These are phyloP conservation scores for Lamellibrachia luymesi DNA, from an alignment of 1,140 invertebrate species.

Conservation along the genomic window DNA sequence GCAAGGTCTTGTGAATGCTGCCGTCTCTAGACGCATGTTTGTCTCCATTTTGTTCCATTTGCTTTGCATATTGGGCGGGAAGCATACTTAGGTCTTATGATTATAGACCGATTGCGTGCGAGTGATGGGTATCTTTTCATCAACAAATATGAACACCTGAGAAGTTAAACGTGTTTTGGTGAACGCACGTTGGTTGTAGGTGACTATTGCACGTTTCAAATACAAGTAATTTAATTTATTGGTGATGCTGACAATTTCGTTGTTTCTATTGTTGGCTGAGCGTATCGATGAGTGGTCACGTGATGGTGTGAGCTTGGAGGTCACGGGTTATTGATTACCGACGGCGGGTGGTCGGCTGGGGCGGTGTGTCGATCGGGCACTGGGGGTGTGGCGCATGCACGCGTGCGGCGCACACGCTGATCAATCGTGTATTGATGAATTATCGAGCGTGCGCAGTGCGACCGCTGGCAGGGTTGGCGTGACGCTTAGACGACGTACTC, in stretches of 20 bases:
- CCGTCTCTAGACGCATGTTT: neutral
- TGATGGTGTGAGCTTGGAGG: neutral
- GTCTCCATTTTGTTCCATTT: neutral
- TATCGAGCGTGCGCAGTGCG: neutral
- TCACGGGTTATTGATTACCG: conserved; percentile 3
- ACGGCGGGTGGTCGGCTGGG: neutral
- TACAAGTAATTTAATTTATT: neutral
- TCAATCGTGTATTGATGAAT: conserved; percentile 1
- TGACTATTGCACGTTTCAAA: neutral
- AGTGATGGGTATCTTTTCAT: neutral
- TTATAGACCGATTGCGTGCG: neutral
- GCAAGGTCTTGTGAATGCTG: neutral
- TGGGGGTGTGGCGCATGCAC: neutral
- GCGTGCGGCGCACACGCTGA: neutral
- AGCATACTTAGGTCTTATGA: neutral
- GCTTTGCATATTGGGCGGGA: neutral
- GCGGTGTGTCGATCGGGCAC: neutral
- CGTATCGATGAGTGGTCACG: neutral
- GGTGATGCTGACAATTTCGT: neutral
- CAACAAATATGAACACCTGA: neutral
- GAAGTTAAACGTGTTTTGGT: neutral
- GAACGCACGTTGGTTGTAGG: neutral
- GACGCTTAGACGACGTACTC: neutral
- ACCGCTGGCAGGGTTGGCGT: neutral
- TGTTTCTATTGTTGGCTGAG: neutral